Conservation (phyloP, 2,888 invertebrate genomes). For the Sinohyriopsis cumingii region DNA sequence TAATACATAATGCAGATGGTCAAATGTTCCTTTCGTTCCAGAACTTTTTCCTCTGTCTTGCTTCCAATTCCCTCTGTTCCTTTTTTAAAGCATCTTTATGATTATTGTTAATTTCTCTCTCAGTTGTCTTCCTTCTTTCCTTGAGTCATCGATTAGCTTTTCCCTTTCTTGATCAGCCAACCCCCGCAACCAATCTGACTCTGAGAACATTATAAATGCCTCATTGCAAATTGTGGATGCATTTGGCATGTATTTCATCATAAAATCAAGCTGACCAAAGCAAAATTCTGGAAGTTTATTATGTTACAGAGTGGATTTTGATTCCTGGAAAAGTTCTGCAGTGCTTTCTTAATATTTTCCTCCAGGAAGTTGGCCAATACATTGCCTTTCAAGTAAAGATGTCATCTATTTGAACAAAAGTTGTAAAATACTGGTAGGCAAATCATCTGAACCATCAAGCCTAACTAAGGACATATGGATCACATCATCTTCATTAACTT, state of each 20-base stretch:
- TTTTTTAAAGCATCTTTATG: too few species aligned
- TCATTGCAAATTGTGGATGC: constrained; percentile 27
- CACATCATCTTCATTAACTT: constrained; percentile 2
- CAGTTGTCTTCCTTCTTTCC: constrained; percentile 19
- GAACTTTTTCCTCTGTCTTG: constrained; percentile 19
- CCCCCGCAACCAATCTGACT: constrained; percentile 19
- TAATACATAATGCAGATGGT: constrained; percentile 31
- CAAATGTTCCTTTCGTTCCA: constrained; percentile 23
- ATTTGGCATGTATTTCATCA: constrained; percentile 27
- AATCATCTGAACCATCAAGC: too few species aligned
- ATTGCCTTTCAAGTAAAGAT: too few species aligned
- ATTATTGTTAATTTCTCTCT: constrained; percentile 21
- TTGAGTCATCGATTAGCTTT: constrained; percentile 16
- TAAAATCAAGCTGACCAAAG: constrained; percentile 30
- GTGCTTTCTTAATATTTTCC: constrained; percentile 16
- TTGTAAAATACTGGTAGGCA: too few species aligned
- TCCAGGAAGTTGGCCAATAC: constrained; percentile 26
- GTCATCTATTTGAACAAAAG: too few species aligned
- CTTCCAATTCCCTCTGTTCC: too few species aligned
- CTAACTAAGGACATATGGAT: constrained; percentile 5
- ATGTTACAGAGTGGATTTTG: constrained; percentile 23
- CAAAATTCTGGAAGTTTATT: constrained; percentile 29
- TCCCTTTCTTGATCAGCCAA: constrained; percentile 13
- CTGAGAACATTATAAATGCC: constrained; percentile 23
- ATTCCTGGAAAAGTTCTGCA: constrained; percentile 8